Conservation (phyloP, 2,113 vertebrate genomes). For the Climacteris rufus region DNA sequence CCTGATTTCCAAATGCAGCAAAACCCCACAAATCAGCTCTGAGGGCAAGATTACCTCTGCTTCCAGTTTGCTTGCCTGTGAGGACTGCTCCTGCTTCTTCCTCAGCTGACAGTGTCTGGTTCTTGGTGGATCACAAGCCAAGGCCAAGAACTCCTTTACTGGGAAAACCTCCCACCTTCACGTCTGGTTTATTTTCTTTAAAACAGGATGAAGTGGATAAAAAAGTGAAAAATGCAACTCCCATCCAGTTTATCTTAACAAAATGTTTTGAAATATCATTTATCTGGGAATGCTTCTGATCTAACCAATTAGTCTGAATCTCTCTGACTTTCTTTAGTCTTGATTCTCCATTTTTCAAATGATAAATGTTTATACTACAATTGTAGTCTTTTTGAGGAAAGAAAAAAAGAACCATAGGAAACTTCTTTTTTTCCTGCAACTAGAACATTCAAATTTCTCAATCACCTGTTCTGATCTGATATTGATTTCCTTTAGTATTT, state of each 20-base stretch:
- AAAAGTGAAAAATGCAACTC: background rate
- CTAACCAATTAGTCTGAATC: background rate
- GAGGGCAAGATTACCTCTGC: background rate
- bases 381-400: background rate
- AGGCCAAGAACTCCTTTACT: background rate
- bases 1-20: background rate
- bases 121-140: background rate
- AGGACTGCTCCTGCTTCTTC: background rate
- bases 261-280: background rate
- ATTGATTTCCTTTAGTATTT: constrained; percentile 65
- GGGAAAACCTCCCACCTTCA: background rate
- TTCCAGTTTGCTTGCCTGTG: background rate
- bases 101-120: background rate
- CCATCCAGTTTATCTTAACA: background rate
- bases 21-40: background rate
- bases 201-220: background rate
- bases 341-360: background rate
- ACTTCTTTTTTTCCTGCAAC: background rate
- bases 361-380: background rate
- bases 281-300: background rate
- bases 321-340: background rate
- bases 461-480: constrained; percentile 65
- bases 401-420: background rate
- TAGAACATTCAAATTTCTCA: constrained; percentile 45
- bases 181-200: background rate